phyloP scores from a whole-genome alignment of 92 coral and sea anemone genomes.

The Porites evermanni region DNA sequence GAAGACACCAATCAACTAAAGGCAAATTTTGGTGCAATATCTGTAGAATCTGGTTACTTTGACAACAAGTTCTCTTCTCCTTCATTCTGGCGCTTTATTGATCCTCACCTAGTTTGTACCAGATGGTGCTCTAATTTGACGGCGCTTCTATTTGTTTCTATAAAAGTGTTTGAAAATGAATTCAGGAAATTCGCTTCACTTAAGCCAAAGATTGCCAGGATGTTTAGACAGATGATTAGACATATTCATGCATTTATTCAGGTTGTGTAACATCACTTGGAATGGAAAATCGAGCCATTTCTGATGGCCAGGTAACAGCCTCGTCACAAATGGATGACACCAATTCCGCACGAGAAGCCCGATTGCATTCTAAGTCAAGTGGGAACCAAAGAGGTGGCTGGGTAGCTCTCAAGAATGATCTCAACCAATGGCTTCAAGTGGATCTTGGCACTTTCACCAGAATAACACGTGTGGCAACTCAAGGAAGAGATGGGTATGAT shows the following conservation, averaged over 20 bases:
- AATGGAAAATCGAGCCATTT: slow-evolving; percentile 37
- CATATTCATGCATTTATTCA: background rate
- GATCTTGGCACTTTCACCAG: slow-evolving; percentile 6
- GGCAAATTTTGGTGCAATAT: no score
- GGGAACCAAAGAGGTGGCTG: background rate
- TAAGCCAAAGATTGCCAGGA: no score
- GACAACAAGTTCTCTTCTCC: no score
- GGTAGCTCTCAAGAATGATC: background rate
- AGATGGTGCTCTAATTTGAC: no score
- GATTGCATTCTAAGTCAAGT: background rate
- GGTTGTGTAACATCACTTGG: slow-evolving; percentile 40
- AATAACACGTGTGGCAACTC: slow-evolving; percentile 22
- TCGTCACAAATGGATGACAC: slow-evolving; percentile 20
- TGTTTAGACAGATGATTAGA: no score
- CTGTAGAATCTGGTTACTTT: no score
- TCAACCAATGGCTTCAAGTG: slow-evolving; percentile 27
- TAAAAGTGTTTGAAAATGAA: no score
- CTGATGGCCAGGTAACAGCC: slow-evolving; percentile 34
- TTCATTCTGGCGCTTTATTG: no score
- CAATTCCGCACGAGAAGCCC: slow-evolving; percentile 13
- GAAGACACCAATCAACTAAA: no score
- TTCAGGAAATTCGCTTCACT: no score
- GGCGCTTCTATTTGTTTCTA: no score
- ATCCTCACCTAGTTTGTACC: no score
- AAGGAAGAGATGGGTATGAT: slow-evolving; percentile 7